These are phyloP conservation scores for Chanos chanos DNA, from an alignment of 2,797 vertebrate genomes.

Conservation along the genomic window DNA sequence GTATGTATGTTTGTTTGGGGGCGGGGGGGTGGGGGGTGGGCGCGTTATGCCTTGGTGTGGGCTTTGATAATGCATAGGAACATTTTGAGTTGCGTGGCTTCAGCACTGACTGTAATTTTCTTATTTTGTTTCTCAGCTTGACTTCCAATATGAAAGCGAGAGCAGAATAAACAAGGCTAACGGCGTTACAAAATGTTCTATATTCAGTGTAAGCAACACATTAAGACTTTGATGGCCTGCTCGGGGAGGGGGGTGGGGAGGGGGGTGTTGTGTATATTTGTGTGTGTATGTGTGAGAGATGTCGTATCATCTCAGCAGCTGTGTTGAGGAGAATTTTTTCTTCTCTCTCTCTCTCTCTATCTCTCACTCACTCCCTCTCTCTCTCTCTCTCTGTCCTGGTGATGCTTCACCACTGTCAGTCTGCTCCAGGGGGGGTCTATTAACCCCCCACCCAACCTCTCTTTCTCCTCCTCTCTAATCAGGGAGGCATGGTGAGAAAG, in stretches of 20 bases:
- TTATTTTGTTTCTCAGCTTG: conserved; percentile 30
- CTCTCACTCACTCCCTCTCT: no score
- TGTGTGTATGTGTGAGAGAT: no score
- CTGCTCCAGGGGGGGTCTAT: conserved; percentile 10
- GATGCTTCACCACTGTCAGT: not conserved
- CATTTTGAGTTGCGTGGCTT: conserved; percentile 23
- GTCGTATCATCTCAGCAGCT: no score
- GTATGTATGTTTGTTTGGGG: conserved; percentile 16
- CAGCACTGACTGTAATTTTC: conserved; percentile 18
- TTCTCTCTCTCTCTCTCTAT: no score
- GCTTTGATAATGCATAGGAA: no score
- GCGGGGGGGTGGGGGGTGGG: conserved; percentile 27
- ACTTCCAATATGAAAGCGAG: conserved; percentile 31
- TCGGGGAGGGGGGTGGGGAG: conserved; percentile 7
- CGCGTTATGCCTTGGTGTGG: no score
- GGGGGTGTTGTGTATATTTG: conserved; percentile 3
- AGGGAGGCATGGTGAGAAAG: conserved; percentile 27
- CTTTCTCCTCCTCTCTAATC: conserved; percentile 39
- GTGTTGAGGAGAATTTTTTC: no score
- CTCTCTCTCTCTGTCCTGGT: conserved; percentile 20
- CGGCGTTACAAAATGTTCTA: conserved; percentile 28
- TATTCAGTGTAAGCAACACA: conserved; percentile 18
- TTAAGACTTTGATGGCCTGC: conserved; percentile 26
- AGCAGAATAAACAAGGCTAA: not conserved
- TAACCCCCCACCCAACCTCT: no score